These are phyloP conservation scores for Melangyna quadrimaculata DNA, from an alignment of 2,888 invertebrate genomes.

Conservation along the genomic window DNA sequence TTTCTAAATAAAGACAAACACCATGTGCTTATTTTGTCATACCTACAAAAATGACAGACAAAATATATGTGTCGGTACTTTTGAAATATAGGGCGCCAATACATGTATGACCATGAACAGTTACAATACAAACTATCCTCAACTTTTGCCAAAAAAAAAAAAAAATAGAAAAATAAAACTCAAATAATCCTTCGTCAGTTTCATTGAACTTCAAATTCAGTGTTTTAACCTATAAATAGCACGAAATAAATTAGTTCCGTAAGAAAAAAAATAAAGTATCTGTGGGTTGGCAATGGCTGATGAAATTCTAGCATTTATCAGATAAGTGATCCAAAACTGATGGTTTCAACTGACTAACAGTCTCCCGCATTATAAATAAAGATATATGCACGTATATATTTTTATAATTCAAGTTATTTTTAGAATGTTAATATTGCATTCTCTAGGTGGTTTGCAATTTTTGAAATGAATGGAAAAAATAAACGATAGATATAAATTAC, in stretches of 20 bases:
- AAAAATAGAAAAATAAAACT: background rate
- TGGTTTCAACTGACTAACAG: constrained; percentile 25
- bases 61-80: background rate
- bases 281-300: constrained; percentile 41
- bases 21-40: background rate
- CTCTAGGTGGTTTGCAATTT: background rate
- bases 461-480: background rate
- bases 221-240: constrained; percentile 37
- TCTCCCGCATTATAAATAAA: constrained; percentile 26
- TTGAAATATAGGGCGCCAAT: constrained; percentile 24
- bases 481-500: constrained; percentile 3
- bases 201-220: constrained; percentile 61
- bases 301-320: constrained; percentile 47
- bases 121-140: background rate
- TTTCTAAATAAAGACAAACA: background rate
- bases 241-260: constrained; percentile 13
- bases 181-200: constrained; percentile 28
- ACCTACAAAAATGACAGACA: background rate
- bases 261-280: constrained; percentile 34
- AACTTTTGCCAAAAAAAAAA: constrained; percentile 35
- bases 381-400: background rate
- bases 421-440: constrained; percentile 29
- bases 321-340: constrained; percentile 39
- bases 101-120: constrained; percentile 32
- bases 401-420: constrained; percentile 24